Percentiles rank a stretch among this genome's conserved stretches.
Evolutionary conservation across 2,113 vertebrate genomes (phyloP).

Genomic region (Phodopus roborovskii): DNA sequence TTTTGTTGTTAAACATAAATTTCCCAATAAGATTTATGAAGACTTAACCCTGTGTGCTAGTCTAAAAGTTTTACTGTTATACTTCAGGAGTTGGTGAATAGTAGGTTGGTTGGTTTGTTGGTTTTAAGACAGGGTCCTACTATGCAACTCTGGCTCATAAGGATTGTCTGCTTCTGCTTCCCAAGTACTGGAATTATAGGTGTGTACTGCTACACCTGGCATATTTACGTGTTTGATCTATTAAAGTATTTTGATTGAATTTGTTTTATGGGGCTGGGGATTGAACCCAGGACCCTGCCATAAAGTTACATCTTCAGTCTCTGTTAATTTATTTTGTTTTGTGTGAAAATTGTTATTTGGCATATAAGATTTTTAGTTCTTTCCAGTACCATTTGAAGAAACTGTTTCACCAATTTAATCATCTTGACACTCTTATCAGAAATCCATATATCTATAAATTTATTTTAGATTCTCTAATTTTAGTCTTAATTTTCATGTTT

Average conservation of each 20-base stretch:
- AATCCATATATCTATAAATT: background rate
- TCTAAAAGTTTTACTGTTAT: background rate
- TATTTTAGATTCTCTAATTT: background rate
- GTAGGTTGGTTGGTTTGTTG: background rate
- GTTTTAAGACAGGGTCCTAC: background rate
- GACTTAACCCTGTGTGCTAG: background rate
- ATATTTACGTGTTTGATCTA: background rate
- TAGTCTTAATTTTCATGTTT: background rate
- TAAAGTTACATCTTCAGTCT: background rate
- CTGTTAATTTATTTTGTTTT: background rate
- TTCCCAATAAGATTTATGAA: background rate
- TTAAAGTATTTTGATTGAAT: constrained; percentile 24
- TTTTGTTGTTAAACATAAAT: background rate
- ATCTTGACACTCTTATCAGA: background rate
- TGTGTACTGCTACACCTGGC: background rate
- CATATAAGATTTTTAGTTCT: background rate
- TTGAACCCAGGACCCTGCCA: background rate
- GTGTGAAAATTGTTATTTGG: background rate
- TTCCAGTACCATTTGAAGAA: background rate
- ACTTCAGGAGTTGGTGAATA: background rate
- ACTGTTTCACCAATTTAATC: background rate
- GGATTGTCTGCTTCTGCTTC: background rate
- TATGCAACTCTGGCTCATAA: background rate
- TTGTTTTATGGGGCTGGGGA: background rate
- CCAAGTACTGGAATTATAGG: background rate